Conservation (phyloP, 2,113 vertebrate species). For the Gobiocypris rarus region DNA sequence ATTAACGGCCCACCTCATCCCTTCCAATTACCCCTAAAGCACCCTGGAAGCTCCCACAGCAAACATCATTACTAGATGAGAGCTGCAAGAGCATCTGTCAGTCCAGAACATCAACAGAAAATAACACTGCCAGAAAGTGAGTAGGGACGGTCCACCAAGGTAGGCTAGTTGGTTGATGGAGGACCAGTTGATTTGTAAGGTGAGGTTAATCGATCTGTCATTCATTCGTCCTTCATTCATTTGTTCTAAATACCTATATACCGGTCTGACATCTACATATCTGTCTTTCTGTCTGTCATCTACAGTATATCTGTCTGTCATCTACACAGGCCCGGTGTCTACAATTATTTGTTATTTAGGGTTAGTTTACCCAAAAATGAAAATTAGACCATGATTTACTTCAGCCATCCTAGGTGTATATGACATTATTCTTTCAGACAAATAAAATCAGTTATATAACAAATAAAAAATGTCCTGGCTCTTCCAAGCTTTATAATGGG, state of each 20-base stretch:
- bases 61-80: conserved; percentile 22
- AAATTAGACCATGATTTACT: too few species aligned
- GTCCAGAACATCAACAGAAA: neutral
- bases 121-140: neutral
- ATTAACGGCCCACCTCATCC: conserved; percentile 35
- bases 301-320: too few species aligned
- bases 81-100: conserved; percentile 18
- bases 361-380: too few species aligned
- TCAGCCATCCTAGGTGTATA: too few species aligned
- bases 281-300: too few species aligned
- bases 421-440: too few species aligned
- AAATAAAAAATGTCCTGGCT: too few species aligned
- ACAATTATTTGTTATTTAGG: too few species aligned
- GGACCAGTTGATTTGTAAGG: neutral
- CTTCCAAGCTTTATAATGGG: too few species aligned
- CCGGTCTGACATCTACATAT: too few species aligned
- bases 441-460: too few species aligned
- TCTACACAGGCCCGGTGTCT: too few species aligned
- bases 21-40: conserved; percentile 32
- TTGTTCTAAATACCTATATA: neutral
- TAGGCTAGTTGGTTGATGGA: neutral
- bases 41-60: conserved; percentile 34
- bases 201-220: neutral
- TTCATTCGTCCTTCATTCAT: neutral
- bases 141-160: neutral